Conservation (phyloP, 2,113 vertebrate species). For the Apteryx owenii region DNA sequence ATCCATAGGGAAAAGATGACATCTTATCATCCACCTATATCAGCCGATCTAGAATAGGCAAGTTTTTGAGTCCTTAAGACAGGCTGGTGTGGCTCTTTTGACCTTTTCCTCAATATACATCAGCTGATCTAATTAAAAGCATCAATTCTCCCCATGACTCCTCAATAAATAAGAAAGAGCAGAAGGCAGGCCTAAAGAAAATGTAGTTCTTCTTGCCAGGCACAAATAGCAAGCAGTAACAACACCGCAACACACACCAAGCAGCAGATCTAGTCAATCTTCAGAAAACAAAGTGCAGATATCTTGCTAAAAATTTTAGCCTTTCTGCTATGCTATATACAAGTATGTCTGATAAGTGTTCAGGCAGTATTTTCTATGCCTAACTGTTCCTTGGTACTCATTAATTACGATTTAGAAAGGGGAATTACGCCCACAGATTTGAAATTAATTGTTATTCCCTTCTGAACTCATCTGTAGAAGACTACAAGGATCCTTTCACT, state of each 20-base stretch:
- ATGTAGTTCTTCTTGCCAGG: background rate
- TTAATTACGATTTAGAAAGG: background rate
- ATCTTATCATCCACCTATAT: background rate
- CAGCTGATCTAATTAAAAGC: background rate
- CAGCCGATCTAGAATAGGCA: background rate
- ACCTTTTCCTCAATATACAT: background rate
- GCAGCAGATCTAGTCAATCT: background rate
- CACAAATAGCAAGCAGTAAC: background rate
- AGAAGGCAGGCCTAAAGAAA: background rate
- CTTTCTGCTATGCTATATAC: accelerated
- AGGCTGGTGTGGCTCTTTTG: background rate
- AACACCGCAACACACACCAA: background rate
- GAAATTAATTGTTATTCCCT: background rate
- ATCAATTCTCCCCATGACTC: background rate
- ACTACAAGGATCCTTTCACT: too few species aligned
- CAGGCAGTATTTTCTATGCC: background rate
- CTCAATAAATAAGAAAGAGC: background rate
- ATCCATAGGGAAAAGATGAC: background rate
- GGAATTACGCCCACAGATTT: background rate
- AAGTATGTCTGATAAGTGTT: background rate
- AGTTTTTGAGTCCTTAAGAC: background rate
- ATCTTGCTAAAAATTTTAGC: background rate
- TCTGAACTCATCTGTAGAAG: background rate
- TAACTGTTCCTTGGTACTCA: background rate
- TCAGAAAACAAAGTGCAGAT: background rate